Evolutionary conservation across 2,888 invertebrate genomes (phyloP).

Genomic region (Cabera pusaria): DNA sequence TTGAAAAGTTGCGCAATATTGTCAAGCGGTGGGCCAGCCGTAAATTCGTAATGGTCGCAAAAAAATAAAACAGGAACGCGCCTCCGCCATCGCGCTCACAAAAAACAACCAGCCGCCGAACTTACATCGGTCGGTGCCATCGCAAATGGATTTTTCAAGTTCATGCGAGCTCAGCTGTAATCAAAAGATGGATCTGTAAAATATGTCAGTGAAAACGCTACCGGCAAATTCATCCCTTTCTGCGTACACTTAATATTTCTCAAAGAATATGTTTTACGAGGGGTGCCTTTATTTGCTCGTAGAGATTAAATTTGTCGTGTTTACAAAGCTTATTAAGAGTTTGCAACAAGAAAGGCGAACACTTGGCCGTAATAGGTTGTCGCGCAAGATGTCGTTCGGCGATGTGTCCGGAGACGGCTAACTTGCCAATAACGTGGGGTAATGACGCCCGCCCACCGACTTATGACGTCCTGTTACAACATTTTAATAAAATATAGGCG

Average conservation of each 20-base stretch:
- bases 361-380: constrained; percentile 76
- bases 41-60: constrained; percentile 82
- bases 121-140: constrained; percentile 53
- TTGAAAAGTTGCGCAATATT: constrained; percentile 83
- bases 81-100: constrained; percentile 44
- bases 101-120: constrained; percentile 71
- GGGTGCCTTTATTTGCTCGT: constrained; percentile 29
- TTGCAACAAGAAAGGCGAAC: constrained; percentile 57
- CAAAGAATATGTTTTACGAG: constrained; percentile 30
- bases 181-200: constrained; percentile 28
- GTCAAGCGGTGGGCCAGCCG: constrained; percentile 73
- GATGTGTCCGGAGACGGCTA: constrained; percentile 60
- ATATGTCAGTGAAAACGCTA: constrained; percentile 24
- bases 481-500: constrained; percentile 41
- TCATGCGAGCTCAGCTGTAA: constrained; percentile 37
- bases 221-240: constrained; percentile 21
- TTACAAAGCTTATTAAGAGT: constrained; percentile 54
- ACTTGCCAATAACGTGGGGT: constrained; percentile 75
- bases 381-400: constrained; percentile 73
- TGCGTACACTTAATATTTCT: constrained; percentile 29
- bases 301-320: constrained; percentile 35
- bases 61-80: constrained; percentile 69
- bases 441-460: constrained; percentile 68
- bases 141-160: constrained; percentile 73
- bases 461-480: constrained; percentile 44